Evolutionary conservation across 2,797 vertebrate genomes (phyloP).

Genomic region (Ctenosaura bakeri): DNA sequence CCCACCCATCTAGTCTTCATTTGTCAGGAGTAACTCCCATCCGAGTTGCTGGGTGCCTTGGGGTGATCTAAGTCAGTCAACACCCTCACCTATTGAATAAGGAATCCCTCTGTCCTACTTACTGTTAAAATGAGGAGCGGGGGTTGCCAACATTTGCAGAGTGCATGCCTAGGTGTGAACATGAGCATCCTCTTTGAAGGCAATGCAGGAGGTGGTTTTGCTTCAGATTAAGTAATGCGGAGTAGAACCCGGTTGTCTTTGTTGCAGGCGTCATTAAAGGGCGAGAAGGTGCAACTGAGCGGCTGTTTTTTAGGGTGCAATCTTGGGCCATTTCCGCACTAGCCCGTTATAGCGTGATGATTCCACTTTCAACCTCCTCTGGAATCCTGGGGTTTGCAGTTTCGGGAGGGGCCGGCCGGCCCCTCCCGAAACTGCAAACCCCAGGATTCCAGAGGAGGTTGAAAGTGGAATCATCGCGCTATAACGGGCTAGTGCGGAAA

Average conservation of each 20-base stretch:
- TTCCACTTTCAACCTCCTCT: too few species aligned
- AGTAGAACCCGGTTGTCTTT: background rate
- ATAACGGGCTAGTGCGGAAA: too few species aligned
- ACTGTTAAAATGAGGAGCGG: background rate
- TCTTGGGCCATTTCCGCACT: too few species aligned
- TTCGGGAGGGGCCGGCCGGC: too few species aligned
- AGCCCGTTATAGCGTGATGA: too few species aligned
- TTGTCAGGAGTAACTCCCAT: background rate
- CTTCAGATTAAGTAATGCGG: background rate
- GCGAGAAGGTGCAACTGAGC: background rate
- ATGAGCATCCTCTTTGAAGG: background rate
- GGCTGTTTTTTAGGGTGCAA: background rate
- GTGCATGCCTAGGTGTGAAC: background rate
- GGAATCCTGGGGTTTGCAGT: too few species aligned
- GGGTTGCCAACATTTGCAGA: background rate
- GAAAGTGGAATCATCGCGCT: too few species aligned
- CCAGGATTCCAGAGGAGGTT: too few species aligned
- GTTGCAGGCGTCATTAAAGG: too few species aligned
- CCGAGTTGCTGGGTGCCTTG: too few species aligned
- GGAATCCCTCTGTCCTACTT: background rate
- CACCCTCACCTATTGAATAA: background rate
- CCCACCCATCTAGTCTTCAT: background rate
- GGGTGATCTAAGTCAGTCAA: background rate
- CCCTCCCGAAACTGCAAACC: too few species aligned
- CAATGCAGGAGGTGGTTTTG: background rate